Percentiles rank a stretch among this genome's conserved stretches.
These are phyloP conservation scores for Epirrhoe tristata DNA, from an alignment of 2,888 invertebrate genomes.

Conservation along the genomic window DNA sequence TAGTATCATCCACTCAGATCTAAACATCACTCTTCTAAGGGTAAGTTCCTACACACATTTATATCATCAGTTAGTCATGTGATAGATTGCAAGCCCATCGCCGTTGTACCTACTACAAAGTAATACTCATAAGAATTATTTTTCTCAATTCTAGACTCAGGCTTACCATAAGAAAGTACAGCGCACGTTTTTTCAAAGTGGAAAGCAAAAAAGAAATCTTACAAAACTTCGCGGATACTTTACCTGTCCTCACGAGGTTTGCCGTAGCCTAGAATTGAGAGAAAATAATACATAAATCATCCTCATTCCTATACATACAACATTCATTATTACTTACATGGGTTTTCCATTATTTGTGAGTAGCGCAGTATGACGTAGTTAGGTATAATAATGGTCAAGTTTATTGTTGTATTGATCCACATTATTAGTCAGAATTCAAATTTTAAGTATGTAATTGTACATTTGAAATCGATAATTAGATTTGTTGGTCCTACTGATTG, in stretches of 20 bases:
- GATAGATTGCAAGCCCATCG: too few species aligned
- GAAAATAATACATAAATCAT: slow-evolving; percentile 49
- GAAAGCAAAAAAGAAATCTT: slow-evolving; percentile 64
- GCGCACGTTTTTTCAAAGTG: slow-evolving; percentile 47
- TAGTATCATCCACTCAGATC: too few species aligned
- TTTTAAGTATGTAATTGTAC: not conserved
- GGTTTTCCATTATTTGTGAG: not conserved
- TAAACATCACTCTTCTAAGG: too few species aligned
- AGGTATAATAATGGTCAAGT: not conserved
- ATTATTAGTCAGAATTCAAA: too few species aligned
- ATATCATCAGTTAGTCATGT: too few species aligned
- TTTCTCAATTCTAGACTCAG: slow-evolving; percentile 77
- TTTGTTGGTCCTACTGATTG: too few species aligned
- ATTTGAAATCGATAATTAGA: not conserved
- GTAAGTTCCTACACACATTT: too few species aligned
- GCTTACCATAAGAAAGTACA: slow-evolving; percentile 56
- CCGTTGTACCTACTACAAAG: not conserved
- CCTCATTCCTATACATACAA: slow-evolving; percentile 3
- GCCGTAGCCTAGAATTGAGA: slow-evolving; percentile 71
- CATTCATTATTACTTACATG: not conserved
- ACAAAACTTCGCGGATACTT: slow-evolving; percentile 58
- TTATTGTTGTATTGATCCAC: not conserved
- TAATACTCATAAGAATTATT: slow-evolving; percentile 29
- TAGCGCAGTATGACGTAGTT: not conserved
- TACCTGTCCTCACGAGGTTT: slow-evolving; percentile 71